Base-by-base conservation (phyloP, 2,888 invertebrate species). In the Tetragonula carbonaria region DNA sequence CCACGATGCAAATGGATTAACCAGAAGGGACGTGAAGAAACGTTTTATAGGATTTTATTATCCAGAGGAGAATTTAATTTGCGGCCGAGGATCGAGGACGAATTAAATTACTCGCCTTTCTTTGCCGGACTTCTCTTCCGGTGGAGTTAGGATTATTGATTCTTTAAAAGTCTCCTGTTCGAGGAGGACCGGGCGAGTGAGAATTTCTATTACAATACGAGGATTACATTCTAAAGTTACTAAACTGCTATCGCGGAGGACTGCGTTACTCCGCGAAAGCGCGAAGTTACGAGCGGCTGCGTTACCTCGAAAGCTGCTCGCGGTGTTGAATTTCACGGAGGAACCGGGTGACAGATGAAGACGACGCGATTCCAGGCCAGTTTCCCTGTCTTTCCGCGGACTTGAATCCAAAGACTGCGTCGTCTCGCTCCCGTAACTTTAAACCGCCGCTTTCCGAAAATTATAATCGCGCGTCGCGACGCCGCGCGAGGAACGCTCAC, bases 271-370 rank as follows among this genome's bases (percentile, higher is more conserved):
- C 14, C 53, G 28, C 53, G 28, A 21, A 70, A 70, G 28, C n/a
- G 33, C 21, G 4, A 57, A 71, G 33, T 71, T 71, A n/a, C 71
- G 71, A 38, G 38, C 21, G 33, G 14, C n/a, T 33, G 45, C 45
- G 28, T 2, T 28, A 38, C 33, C 8, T 28, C 28, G 28, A 8
- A 57, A 38, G 33, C 55, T 33, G 33, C 57, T 16, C 16, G 8
- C n/a, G 57, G 71, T 57, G 71, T 57, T 71, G 38, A 71, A 38
- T 55, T 71, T 71, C 71, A 55, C n/a, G 45, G 45, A 38, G 71
- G n/a, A 71, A 28, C 38, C 1, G 51, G n/a, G 16, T 71, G 71
- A 57, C 55, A 38, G 71, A 38, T n/a, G 71, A 71, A 71, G 55
- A 71, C 33, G 71, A 71, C 4, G n/a, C 71, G 71, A 57, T 57